Evolutionary conservation across 1,140 invertebrate genomes (phyloP).

Genomic region (Aphidius gifuensis): DNA sequence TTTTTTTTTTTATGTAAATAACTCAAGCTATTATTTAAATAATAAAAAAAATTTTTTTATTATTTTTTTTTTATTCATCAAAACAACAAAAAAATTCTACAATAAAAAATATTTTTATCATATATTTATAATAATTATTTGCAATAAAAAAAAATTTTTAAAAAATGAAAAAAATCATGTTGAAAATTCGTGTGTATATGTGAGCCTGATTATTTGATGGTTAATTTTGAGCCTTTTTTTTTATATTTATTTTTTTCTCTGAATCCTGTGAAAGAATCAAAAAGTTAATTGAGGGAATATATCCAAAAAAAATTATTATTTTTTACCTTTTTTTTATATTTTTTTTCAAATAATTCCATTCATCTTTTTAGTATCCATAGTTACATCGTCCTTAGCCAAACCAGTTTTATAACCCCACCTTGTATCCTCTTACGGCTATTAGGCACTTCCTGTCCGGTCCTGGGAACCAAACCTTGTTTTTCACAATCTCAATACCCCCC

Average conservation of each 20-base stretch:
- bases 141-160: no score
- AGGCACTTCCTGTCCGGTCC: slow-evolving; percentile 52
- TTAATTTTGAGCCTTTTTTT: no score
- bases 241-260: not conserved
- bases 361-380: slow-evolving; percentile 29
- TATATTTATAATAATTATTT: no score
- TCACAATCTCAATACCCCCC: slow-evolving; percentile 24
- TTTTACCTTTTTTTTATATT: slow-evolving; percentile 15
- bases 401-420: slow-evolving; percentile 30
- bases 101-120: no score
- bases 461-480: slow-evolving; percentile 42
- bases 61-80: no score
- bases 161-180: no score
- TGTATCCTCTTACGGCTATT: slow-evolving; percentile 53
- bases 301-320: slow-evolving; percentile 12
- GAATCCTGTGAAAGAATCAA: slow-evolving; percentile 25
- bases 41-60: no score
- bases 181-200: no score
- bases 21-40: no score
- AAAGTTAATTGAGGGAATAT: slow-evolving; percentile 35
- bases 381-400: slow-evolving; percentile 27
- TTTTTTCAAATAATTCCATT: slow-evolving; percentile 23
- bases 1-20: no score
- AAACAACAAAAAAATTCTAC: no score
- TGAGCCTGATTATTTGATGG: no score